phyloP scores from a whole-genome alignment of 2,888 invertebrate genomes.

The Bursaphelenchus okinawaensis region DNA sequence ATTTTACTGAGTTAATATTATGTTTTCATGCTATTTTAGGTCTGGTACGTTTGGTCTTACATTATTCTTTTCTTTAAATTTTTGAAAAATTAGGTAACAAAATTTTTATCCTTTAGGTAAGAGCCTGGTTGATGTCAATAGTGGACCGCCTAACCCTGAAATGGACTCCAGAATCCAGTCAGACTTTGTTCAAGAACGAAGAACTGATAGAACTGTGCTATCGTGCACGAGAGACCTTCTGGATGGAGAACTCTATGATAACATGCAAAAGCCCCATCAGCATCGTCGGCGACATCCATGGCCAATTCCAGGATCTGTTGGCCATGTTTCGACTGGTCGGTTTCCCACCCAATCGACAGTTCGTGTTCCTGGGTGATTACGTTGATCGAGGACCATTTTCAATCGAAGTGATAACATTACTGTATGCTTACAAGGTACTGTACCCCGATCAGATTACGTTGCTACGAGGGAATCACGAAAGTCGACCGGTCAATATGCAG shows the following conservation, averaged over 20 bases:
- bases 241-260: constrained; percentile 32
- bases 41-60: too few relatives aligned
- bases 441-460: constrained; percentile 78
- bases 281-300: constrained; percentile 97
- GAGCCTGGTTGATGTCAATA: constrained; percentile 15
- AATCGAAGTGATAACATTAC: constrained; percentile 65
- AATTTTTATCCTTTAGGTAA: constrained; percentile 15
- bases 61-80: too few relatives aligned
- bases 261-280: constrained; percentile 78
- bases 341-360: constrained; percentile 71
- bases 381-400: constrained; percentile 89
- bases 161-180: constrained; percentile 19
- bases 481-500: constrained; percentile 67
- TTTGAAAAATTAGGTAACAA: too few relatives aligned
- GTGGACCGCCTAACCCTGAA: constrained; percentile 17
- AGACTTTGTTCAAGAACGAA: constrained; percentile 33
- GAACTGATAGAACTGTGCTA: constrained; percentile 45
- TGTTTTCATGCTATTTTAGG: too few relatives aligned
- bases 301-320: constrained; percentile 65
- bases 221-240: constrained; percentile 43
- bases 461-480: constrained; percentile 93
- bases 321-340: constrained; percentile 45
- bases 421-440: constrained; percentile 80
- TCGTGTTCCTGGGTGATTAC: constrained; percentile 66
- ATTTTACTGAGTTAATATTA: too few relatives aligned